These are phyloP conservation scores for Rhopalosiphum nymphaeae DNA, from an alignment of 2,888 invertebrate genomes.

Conservation along the genomic window DNA sequence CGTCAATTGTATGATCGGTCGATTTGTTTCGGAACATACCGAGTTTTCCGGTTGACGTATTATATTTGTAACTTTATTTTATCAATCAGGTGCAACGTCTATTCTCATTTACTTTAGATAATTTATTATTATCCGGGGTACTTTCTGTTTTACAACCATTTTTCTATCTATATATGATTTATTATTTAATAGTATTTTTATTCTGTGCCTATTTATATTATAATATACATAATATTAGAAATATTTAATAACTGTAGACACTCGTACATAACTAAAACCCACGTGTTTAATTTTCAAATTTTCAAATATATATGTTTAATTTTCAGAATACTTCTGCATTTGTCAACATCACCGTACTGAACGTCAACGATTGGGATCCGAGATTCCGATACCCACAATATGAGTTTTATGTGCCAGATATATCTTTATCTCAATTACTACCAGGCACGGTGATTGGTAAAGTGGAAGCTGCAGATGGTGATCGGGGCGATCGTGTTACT, in stretches of 20 bases:
- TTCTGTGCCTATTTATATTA: not conserved
- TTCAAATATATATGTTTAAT: conserved; percentile 13
- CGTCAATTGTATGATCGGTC: not conserved
- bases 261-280: too few relatives aligned
- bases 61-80: not conserved
- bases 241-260: too few relatives aligned
- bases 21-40: not conserved
- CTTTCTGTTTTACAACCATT: not conserved
- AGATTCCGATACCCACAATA: conserved; percentile 89
- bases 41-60: not conserved
- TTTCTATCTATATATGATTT: not conserved
- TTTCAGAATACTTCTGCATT: conserved; percentile 86
- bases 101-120: not conserved
- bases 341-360: conserved; percentile 83
- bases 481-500: conserved; percentile 80
- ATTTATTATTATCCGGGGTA: not conserved
- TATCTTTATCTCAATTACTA: conserved; percentile 68
- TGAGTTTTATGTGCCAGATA: conserved; percentile 78
- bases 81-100: not conserved
- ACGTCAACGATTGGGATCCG: conserved; percentile 95
- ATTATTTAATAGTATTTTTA: not conserved
- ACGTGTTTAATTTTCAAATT: too few relatives aligned
- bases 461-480: conserved; percentile 90
- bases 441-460: conserved; percentile 69
- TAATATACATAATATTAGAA: too few relatives aligned